Base-by-base conservation (phyloP, 2,113 vertebrate species). In the Hippocampus comes region DNA sequence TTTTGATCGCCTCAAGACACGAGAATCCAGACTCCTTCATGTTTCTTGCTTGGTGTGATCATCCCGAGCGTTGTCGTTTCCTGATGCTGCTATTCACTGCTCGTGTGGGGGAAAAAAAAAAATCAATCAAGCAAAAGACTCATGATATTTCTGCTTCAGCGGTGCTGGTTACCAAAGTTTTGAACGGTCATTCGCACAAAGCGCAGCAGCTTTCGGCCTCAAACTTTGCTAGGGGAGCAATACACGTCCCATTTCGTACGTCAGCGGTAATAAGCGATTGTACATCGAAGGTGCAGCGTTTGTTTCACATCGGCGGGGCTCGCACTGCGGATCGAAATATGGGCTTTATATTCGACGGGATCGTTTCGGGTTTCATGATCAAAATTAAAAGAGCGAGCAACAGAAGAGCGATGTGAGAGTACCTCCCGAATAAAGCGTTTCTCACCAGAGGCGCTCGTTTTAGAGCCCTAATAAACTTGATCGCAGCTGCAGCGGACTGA, bases 211-310 rank as follows among this genome's bases (percentile, higher is more conserved):
- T 70, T 71, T 5, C 5, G 78, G 67, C 85, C 59, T 82, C 73
- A 82, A 76, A 74, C 82, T 86, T 86, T 78, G 57, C 69, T 49
- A 68, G 66, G 2, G 20, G 69, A 68, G 78, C 71, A 83, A 78
- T 74, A 81, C 70, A 80, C 49, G 1, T 55, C 21, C 63, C 27
- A 68, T 80, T 65, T 72, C 68, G 69, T 84, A 86, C 82, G 79
- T 82, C 70, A 59, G 71, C 51, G 5, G 56, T 76, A 83, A 86
- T 82, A 82, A 76, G 77, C 67, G 67, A 14, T 76, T 48, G 51
- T 76, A 82, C 78, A 74, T 51, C 65, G 60, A 67, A 48, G 43
- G 53, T 0, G n/a, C 70, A 53, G 71, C 56, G 74, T 78, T 81
- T 17, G 72, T 75, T 80, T 84, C 55, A 68, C n/a, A 43, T 51